Evolutionary conservation across 2,888 invertebrate species (phyloP), one percentile per base, ranked within the genome.

Genomic region (Rhamnusium bicolor): DNA sequence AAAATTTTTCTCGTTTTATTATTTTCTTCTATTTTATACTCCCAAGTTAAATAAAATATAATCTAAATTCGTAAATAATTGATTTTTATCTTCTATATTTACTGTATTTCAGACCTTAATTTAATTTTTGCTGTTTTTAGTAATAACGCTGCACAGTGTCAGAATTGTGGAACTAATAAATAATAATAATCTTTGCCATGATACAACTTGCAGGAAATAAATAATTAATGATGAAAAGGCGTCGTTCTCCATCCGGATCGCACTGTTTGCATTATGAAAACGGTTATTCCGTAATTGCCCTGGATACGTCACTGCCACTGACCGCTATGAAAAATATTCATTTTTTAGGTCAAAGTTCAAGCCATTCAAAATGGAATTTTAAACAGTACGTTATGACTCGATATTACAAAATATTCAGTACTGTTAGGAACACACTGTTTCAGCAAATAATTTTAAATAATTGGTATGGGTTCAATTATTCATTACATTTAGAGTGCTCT

Each of bases 291-390:
- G 40, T 40, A n/a, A 58, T 58, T 58, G 32, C 16, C 58, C 58
- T n/a, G 58, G 32, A 58, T 51, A 51, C 51, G 51, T 51, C 51
- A 51, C 16, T 51, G 19, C 19, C 12, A 19, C 61, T 61, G 46
- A 32, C 24, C 58, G 58, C 58, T 10, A 12, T 61, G 61, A 61
- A 61, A 19, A 46, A 32, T 21, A 46, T 46, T 32, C 21, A 21
- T 61, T 61, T 61, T 61, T 46, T 61, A 46, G 61, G 46, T 46
- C 61, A 61, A 7, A 46, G 61, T 2, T 61, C 61, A 61, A 2
- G 40, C 5, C n/a, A 61, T 61, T 40, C 19, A n/a, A 58, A 51
- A 51, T 51, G 10, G n/a, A n/a, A 40, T 40, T 40, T 40, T 40
- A 40, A 40, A 40, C 40, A n/a, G n/a, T 53, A n/a, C 19, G 19